A percentile compares a stretch with the other conserved stretches of the same genome.
Evolutionary conservation across 1,140 invertebrate species (phyloP).

Genomic region (Mamestra configurata): DNA sequence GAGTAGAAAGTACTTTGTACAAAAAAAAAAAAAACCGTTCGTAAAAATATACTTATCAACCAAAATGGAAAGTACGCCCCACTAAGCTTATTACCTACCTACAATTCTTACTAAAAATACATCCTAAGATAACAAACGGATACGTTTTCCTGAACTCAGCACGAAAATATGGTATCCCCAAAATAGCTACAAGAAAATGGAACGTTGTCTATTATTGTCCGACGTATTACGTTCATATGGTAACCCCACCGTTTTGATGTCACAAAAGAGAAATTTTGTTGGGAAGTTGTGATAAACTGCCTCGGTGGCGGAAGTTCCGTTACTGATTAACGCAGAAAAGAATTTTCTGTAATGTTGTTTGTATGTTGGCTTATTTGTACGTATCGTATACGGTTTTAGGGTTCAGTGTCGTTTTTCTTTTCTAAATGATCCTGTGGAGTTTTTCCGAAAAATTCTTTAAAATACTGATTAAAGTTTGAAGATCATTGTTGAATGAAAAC

Average conservation of each 20-base stretch:
- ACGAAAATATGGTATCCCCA: conserved; percentile 13
- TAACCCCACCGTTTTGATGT: conserved; percentile 51
- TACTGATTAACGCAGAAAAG: conserved; percentile 71
- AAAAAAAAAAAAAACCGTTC: no score
- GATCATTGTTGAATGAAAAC: no score
- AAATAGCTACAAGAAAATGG: conserved; percentile 35
- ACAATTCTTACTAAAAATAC: conserved; percentile 16
- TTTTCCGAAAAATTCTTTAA: no score
- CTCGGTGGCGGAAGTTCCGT: conserved; percentile 60
- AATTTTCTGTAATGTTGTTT: conserved; percentile 60
- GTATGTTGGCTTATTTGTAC: conserved; percentile 28
- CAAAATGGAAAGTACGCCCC: background rate
- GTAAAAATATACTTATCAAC: background rate
- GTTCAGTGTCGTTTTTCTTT: background rate
- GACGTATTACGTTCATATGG: conserved; percentile 27
- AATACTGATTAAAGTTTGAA: no score
- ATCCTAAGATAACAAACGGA: conserved; percentile 8
- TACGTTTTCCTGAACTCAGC: background rate
- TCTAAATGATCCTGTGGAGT: no score
- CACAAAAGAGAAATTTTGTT: conserved; percentile 64
- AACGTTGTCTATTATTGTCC: conserved; percentile 36
- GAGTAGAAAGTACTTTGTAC: no score
- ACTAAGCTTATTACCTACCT: background rate
- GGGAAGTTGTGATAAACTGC: conserved; percentile 72
- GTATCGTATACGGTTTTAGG: background rate